Evolutionary conservation across 2,797 vertebrate genomes (phyloP).

Genomic region (Pangasius mekongensis): DNA sequence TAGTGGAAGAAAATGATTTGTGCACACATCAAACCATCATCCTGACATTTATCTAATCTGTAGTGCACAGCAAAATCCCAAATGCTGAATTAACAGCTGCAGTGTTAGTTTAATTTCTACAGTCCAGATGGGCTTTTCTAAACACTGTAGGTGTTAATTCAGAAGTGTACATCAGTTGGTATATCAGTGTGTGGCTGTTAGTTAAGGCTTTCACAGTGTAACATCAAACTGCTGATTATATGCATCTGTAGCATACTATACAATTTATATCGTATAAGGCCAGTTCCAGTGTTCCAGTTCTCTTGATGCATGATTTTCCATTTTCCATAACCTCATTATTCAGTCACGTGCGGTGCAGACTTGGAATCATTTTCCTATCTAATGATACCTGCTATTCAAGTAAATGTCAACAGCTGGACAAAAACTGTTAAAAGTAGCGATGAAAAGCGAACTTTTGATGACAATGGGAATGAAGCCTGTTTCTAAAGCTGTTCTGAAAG

Average conservation of each 20-base stretch:
- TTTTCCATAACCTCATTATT: conserved; percentile 14
- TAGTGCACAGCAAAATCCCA: background rate
- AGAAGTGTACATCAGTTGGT: background rate
- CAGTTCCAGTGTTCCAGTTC: background rate
- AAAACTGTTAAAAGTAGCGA: conserved; percentile 4
- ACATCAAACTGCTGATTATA: background rate
- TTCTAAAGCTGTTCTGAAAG: conserved; percentile 27
- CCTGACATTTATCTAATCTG: background rate
- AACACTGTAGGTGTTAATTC: conserved; percentile 10
- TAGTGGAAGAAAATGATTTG: background rate
- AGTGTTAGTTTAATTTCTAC: background rate
- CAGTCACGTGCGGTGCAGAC: background rate
- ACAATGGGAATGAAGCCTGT: background rate
- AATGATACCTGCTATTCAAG: conserved; percentile 19
- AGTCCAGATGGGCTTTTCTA: conserved; percentile 2
- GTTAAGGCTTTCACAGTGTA: background rate
- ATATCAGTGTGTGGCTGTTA: background rate
- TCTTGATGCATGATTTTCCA: conserved; percentile 14
- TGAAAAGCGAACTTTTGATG: background rate
- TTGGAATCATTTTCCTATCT: conserved; percentile 7
- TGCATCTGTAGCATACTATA: background rate
- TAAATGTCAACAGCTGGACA: conserved; percentile 31
- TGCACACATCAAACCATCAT: conserved; percentile 13
- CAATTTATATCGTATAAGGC: background rate
- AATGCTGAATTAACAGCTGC: background rate